Percentiles rank a stretch among this genome's conserved stretches.
Conservation (phyloP, 1,140 invertebrate species). For the Sminthurides bifidus region DNA sequence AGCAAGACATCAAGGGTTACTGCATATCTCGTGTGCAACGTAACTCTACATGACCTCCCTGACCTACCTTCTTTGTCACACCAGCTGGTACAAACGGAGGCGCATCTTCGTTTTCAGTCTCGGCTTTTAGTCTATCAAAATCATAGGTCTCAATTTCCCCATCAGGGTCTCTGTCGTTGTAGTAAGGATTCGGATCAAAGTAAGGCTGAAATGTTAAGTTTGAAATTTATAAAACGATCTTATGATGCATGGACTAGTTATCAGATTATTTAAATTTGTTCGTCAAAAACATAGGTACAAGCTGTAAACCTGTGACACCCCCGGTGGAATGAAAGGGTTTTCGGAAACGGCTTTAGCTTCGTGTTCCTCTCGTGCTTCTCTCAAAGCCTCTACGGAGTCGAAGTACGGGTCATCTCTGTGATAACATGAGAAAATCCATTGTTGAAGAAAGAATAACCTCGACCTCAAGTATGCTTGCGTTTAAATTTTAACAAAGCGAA, state of each 20-base stretch:
- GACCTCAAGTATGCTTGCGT: neutral
- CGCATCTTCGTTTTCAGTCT: slow-evolving; percentile 3
- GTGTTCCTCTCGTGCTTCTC: slow-evolving; percentile 17
- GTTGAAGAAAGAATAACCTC: neutral
- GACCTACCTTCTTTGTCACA: slow-evolving; percentile 15
- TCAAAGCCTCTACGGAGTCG: slow-evolving; percentile 14
- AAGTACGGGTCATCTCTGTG: slow-evolving; percentile 23
- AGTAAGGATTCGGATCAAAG: slow-evolving; percentile 29
- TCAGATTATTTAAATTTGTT: neutral
- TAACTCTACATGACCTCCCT: too few species aligned
- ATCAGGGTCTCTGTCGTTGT: slow-evolving; percentile 20
- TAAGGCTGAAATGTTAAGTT: slow-evolving; percentile 12
- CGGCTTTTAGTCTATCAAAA: slow-evolving; percentile 12
- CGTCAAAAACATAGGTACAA: too few species aligned
- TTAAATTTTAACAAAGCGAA: neutral
- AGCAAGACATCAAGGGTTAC: neutral
- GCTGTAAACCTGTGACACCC: slow-evolving; percentile 12
- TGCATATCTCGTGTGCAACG: too few species aligned
- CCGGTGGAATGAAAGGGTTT: slow-evolving; percentile 8
- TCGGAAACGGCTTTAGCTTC: slow-evolving; percentile 11
- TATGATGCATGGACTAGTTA: neutral
- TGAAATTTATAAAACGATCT: too few species aligned
- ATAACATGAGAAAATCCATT: neutral
- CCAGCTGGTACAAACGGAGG: slow-evolving; percentile 16
- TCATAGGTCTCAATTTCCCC: slow-evolving; percentile 24